Evolutionary conservation across 2,113 vertebrate species (phyloP).

Genomic region (Trinectes maculatus): DNA sequence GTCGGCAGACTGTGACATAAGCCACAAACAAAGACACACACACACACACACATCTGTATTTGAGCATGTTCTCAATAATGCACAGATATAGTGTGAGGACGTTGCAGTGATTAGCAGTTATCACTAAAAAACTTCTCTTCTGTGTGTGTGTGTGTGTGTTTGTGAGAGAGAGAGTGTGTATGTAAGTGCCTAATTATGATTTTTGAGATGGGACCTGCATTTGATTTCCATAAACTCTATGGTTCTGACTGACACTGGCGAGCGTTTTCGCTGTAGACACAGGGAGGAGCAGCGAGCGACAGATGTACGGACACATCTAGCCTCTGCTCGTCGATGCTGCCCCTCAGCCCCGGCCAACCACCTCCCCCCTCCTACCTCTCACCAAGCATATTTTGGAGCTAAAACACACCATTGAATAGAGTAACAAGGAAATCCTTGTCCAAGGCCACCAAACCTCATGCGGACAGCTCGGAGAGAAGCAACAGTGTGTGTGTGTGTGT

Average conservation of each 20-base stretch:
- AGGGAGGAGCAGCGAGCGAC: slow-evolving; percentile 18
- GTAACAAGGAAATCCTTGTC: slow-evolving; percentile 78
- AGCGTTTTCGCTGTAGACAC: slow-evolving; percentile 19
- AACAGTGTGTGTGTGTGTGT: slow-evolving; percentile 36
- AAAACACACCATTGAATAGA: slow-evolving; percentile 76
- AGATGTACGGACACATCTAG: slow-evolving; percentile 52
- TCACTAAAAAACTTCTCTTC: neutral
- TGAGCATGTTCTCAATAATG: slow-evolving; percentile 37
- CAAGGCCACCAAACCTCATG: slow-evolving; percentile 75
- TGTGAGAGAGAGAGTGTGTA: slow-evolving; percentile 4
- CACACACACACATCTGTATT: slow-evolving; percentile 30
- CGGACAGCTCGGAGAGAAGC: slow-evolving; percentile 73
- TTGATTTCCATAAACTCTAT: neutral
- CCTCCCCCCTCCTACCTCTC: slow-evolving; percentile 40
- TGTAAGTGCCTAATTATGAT: neutral
- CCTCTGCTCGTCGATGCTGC: slow-evolving; percentile 45
- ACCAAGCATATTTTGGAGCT: slow-evolving; percentile 76
- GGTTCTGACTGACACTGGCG: slow-evolving; percentile 11
- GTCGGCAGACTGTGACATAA: slow-evolving; percentile 57
- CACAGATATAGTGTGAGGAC: slow-evolving; percentile 25
- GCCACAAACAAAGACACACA: slow-evolving; percentile 38
- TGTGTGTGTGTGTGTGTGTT: neutral
- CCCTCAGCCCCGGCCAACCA: slow-evolving; percentile 34
- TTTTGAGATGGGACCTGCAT: neutral
- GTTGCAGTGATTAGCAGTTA: slow-evolving; percentile 12